A percentile compares a stretch with the other conserved stretches of the same genome.
Conservation (phyloP, 2,888 invertebrate genomes). For the Aleiodes testaceus region DNA sequence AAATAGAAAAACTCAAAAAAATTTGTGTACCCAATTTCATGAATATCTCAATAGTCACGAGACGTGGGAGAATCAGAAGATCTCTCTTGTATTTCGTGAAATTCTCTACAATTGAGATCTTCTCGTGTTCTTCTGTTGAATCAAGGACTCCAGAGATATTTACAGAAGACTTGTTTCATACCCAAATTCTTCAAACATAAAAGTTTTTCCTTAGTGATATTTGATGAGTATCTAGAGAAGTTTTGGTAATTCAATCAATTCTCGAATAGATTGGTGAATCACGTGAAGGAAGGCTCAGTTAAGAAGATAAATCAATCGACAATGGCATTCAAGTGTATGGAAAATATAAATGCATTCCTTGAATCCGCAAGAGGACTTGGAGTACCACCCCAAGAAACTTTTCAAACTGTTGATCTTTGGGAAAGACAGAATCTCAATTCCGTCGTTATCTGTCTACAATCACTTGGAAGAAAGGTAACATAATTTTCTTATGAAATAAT, state of each 20-base stretch:
- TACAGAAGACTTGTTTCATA: background rate
- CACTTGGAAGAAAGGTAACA: slow-evolving; percentile 92
- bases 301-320: slow-evolving; percentile 92
- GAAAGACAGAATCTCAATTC: slow-evolving; percentile 97
- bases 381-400: slow-evolving; percentile 94
- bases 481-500: slow-evolving; percentile 6
- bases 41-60: no score
- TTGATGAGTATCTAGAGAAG: background rate
- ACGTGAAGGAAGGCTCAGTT: slow-evolving; percentile 87
- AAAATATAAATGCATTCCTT: slow-evolving; percentile 96
- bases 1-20: no score
- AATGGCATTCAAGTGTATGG: slow-evolving; percentile 99
- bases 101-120: no score
- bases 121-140: no score
- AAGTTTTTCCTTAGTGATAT: background rate
- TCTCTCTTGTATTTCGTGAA: no score
- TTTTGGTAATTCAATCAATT: slow-evolving; percentile 19
- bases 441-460: slow-evolving; percentile 95
- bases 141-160: no score
- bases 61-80: no score
- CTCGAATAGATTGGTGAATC: slow-evolving; percentile 84
- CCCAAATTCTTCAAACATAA: background rate
- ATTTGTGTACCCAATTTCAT: no score
- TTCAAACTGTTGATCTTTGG: slow-evolving; percentile 98
- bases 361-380: slow-evolving; percentile 89